These are phyloP conservation scores for Struthidea cinerea DNA, from an alignment of 2,113 vertebrate genomes.

Conservation along the genomic window DNA sequence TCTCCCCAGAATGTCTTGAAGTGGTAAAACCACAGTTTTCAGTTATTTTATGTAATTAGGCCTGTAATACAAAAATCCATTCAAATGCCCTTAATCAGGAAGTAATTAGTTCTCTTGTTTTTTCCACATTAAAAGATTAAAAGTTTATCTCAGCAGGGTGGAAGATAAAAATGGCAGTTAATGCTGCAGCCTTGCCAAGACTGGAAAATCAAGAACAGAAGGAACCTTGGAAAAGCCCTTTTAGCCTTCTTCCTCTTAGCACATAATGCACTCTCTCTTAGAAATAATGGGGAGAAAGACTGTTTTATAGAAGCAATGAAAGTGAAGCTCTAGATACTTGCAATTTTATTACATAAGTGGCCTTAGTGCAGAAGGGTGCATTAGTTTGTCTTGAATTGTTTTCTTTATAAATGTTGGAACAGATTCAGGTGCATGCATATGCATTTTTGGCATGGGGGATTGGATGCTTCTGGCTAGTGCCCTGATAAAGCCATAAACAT, in stretches of 20 bases:
- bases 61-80: background rate
- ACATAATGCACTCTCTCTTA: background rate
- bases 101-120: constrained; percentile 36
- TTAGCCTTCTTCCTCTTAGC: background rate
- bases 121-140: constrained; percentile 35
- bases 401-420: background rate
- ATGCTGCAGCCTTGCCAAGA: constrained; percentile 13
- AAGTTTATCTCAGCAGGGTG: constrained; percentile 51
- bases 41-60: background rate
- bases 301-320: background rate
- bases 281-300: background rate
- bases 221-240: constrained; percentile 20
- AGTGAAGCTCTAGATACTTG: background rate
- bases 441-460: background rate
- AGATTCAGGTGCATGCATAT: background rate
- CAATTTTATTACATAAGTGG: background rate
- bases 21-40: background rate
- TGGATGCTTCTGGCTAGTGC: background rate
- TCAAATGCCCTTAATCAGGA: constrained; percentile 2
- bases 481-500: background rate
- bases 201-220: constrained; percentile 14
- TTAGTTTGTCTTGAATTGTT: background rate
- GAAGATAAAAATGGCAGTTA: constrained; percentile 16
- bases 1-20: background rate
- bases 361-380: background rate